Base-by-base conservation (phyloP, 2,888 invertebrate genomes). In the Temnothorax ravouxi region DNA sequence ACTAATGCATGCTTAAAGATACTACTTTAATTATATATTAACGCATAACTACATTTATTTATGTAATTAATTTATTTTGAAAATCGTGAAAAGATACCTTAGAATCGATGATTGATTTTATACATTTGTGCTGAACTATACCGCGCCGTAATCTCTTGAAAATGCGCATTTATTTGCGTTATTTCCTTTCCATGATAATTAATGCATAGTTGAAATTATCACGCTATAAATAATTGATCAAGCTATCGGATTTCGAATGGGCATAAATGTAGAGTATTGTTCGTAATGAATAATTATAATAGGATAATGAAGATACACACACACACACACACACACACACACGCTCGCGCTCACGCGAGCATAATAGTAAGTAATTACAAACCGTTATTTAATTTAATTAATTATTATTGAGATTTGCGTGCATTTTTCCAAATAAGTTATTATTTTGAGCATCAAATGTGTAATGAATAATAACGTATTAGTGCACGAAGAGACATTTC, bases 201-300 rank as follows among this genome's bases (percentile, higher is more conserved):
- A 41, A 66, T 66, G 13, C n/a, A n/a, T 41, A 52, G 54, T 66
- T 64, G 41, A 77, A 77, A 77, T 54, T 66, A 41, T 64, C 25
- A 41, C 3, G 18, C n/a, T 1, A 50, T 64, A 77, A 54, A 66
- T 77, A 66, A 66, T 54, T 77, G 41, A 34, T 77, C 29, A 41
- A 64, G 13, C 3, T 74, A 66, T 52, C 13, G 76, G 9, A 66
- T 66, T 77, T 66, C 13, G 25, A 54, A 76, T 61, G 15, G n/a
- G 34, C 15, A 52, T 41, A 25, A 77, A 77, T 29, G 13, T 6
- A 52, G 21, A 75, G 50, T 15, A 21, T 64, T 25, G 8, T 64
- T 15, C 41, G n/a, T 15, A 54, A 77, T 66, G 25, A 41, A 66
- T 77, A 66, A 77, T 77, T 66, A 29, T 54, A 54, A 41, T 13